Base-by-base conservation (phyloP, 2,888 invertebrate species). In the Drosophila kambysellisi region DNA sequence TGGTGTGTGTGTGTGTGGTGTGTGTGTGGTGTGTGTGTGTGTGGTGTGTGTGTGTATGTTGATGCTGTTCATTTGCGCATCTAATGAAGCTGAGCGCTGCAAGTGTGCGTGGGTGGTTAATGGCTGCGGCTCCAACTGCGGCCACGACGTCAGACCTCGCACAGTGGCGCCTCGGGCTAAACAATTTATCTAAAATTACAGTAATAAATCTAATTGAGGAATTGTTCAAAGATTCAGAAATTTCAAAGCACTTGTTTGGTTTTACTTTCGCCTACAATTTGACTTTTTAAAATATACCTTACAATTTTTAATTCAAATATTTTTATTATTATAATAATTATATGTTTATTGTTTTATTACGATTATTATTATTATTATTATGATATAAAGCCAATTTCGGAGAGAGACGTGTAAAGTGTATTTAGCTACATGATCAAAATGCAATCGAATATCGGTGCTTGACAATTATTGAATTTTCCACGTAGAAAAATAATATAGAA, bases 41-140 rank as follows among this genome's bases (percentile, higher is more conserved):
- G n/a, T n/a, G 41, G 58, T 54, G 35, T 37, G 29, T 52, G 56
- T 50, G 20, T 53, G 64, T 58, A 39, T 59, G 53, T 43, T 60
- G 46, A 60, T 70, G 70, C 57, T 85, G 89, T 86, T 84, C 84
- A 88, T 84, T 86, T 84, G 83, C 86, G 89, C 84, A 70, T 81
- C 84, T 84, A 84, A 84, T 84, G 84, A 84, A 84, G 89, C 84
- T 81, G 69, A 76, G 83, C 81, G 74, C 83, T 78, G 83, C 74
- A 86, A 88, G 86, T 88, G 88, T 84, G 83, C 89, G 83, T 88
- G 89, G 86, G 89, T 81, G 83, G 88, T 88, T 88, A 77, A 88
- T 72, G 72, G 81, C 65, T 81, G 78, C 35, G 74, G 82, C 81
- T 59, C 71, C 60, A 58, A 37, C 67, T 62, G 25, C 53, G 48